Base-by-base conservation (phyloP, 2,797 vertebrate species). In the Psittacula derbiana region DNA sequence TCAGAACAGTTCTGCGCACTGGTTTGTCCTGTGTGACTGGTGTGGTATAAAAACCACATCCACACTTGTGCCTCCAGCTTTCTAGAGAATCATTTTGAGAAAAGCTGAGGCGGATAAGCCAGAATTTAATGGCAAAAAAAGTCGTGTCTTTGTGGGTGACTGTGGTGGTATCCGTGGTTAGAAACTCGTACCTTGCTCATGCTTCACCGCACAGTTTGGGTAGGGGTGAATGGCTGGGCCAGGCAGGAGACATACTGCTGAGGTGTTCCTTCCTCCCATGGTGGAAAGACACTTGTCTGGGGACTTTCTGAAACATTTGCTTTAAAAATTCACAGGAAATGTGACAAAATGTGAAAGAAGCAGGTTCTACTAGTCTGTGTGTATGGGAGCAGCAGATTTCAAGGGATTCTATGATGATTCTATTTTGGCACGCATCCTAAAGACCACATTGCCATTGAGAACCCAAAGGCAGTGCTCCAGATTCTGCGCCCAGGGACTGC, bases 311-410 rank as follows among this genome's bases (percentile, higher is more conserved):
- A 89, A 38, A 64, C 10, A 8, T 24, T 64, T 46, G 8, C 36
- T 87, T 87, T 84, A 18, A 71, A 64, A 84, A 89, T 67, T 58
- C 47, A 81, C 18, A 33, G 74, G 58, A 92, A 81, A 61, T 23
- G 6, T 55, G 58, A 33, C n/a, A 79, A 84, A 81, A 81, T 6
- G 18, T 50, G 28, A 41, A 49, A 72, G 44, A 38, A n/a, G 0
- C 3, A 47, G 13, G 57, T 83, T 83, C 73, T 91, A 38, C 11
- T 65, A n/a, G n/a, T 43, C 24, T 61, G 11, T 64, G 11, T 52
- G 79, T 80, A 50, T 30, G 38, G 72, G 71, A 92, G 64, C 21
- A 90, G n/a, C 70, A 74, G 27, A 38, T 71, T 79, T 81, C 33
- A 71, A 65, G 57, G 25, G 21, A 58, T 36, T 58, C n/a, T 33